A percentile compares a stretch with the other conserved stretches of the same genome.
These are phyloP conservation scores for Yponomeuta evonymella DNA, from an alignment of 2,888 invertebrate genomes.

Conservation along the genomic window DNA sequence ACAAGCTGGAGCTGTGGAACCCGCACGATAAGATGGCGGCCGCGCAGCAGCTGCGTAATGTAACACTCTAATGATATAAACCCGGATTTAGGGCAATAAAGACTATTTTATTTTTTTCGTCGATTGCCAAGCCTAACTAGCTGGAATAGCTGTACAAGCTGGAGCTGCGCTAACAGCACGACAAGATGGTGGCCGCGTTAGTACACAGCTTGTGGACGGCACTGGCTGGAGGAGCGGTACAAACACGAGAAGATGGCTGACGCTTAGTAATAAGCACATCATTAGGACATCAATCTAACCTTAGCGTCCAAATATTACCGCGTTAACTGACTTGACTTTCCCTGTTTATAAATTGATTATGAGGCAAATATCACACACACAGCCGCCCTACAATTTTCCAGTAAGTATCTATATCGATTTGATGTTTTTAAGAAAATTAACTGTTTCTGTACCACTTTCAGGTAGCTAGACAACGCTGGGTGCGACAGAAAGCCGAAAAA, in stretches of 20 bases:
- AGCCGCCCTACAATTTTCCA: no score
- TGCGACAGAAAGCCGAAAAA: slow-evolving; percentile 88
- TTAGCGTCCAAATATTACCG: no score
- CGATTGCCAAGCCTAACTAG: no score
- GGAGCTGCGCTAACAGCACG: slow-evolving; percentile 84
- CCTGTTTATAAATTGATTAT: no score
- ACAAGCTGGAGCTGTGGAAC: slow-evolving; percentile 82
- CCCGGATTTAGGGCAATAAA: no score
- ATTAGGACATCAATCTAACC: no score
- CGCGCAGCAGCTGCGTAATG: slow-evolving; percentile 78
- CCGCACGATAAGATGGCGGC: slow-evolving; percentile 83
- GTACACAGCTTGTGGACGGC: slow-evolving; percentile 40
- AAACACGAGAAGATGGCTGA: slow-evolving; percentile 85
- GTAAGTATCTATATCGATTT: no score
- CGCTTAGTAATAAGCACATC: slow-evolving; percentile 78
- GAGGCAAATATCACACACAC: no score
- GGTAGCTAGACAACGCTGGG: slow-evolving; percentile 83
- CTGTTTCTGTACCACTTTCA: slow-evolving; percentile 27
- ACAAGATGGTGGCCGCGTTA: slow-evolving; percentile 82
- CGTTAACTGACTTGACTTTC: no score
- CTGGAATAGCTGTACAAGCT: slow-evolving; percentile 85
- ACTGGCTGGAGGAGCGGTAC: slow-evolving; percentile 84
- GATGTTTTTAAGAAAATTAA: no score
- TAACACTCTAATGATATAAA: not conserved
- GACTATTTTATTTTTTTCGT: no score